These are phyloP conservation scores for Dermochelys coriacea DNA, from an alignment of 2,797 vertebrate genomes.

Conservation along the genomic window DNA sequence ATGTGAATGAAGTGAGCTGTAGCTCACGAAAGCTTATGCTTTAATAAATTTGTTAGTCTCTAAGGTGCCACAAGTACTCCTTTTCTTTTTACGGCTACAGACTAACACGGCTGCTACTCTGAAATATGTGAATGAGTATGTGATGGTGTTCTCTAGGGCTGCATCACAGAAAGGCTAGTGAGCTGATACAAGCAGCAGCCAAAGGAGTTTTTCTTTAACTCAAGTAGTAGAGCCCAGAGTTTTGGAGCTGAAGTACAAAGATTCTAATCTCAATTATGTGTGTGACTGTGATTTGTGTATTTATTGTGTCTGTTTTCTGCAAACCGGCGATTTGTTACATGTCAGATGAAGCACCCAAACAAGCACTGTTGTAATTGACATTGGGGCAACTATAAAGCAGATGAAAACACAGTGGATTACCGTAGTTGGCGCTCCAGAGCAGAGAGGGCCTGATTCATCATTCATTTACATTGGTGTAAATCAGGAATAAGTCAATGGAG, in stretches of 20 bases:
- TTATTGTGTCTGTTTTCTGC: not conserved
- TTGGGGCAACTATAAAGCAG: not conserved
- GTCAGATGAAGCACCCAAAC: not conserved
- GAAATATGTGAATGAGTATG: not conserved
- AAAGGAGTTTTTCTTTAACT: not conserved
- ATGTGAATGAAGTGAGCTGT: too few relatives aligned
- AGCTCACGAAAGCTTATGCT: too few relatives aligned
- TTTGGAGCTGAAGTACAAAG: not conserved
- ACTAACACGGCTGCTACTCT: too few relatives aligned
- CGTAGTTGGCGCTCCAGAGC: not conserved
- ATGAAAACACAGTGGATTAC: not conserved
- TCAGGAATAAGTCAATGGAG: not conserved
- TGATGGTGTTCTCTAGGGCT: not conserved
- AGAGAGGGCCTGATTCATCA: not conserved
- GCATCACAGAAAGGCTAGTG: not conserved
- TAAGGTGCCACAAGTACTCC: too few relatives aligned
- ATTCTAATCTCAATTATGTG: slow-evolving; percentile 16
- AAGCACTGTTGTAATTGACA: not conserved
- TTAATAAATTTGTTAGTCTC: too few relatives aligned
- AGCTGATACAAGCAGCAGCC: not conserved
- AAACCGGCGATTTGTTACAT: not conserved
- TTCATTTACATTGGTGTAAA: not conserved
- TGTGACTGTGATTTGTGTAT: not conserved
- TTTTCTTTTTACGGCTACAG: too few relatives aligned
- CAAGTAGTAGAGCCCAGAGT: not conserved